Percentiles rank a stretch among this genome's conserved stretches.
Evolutionary conservation across 2,888 invertebrate species (phyloP).

Genomic region (Mongoloraphidia duomilia): DNA sequence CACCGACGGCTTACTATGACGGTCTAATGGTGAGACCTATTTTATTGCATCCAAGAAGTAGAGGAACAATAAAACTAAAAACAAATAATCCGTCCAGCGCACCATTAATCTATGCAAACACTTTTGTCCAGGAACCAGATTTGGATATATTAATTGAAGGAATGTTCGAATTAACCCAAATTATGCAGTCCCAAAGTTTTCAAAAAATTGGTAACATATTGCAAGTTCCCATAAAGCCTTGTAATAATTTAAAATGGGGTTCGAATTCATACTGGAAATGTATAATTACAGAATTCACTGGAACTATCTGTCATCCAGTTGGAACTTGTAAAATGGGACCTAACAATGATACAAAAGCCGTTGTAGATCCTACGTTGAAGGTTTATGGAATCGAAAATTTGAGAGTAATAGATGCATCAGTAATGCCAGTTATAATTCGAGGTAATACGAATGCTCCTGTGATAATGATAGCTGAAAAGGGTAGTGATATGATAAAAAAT

Average conservation of each 20-base stretch:
- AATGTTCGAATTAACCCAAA: not conserved
- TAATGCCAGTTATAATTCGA: not conserved
- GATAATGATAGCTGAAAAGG: not conserved
- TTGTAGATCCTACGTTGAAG: not conserved
- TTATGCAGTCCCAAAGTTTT: not conserved
- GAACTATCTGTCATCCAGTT: not conserved
- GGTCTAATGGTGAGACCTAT: not conserved
- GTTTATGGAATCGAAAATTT: not conserved
- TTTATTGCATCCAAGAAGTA: not conserved
- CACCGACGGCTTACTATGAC: not conserved
- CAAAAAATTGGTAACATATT: not conserved
- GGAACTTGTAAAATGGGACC: slow-evolving; percentile 1
- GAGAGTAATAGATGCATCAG: not conserved
- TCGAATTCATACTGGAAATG: not conserved
- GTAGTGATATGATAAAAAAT: not conserved
- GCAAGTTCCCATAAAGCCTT: not conserved
- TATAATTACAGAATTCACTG: not conserved
- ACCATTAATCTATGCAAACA: not conserved
- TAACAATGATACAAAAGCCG: not conserved
- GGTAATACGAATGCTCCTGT: not conserved
- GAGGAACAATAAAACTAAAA: not conserved
- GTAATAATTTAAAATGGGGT: not conserved
- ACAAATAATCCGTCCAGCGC: not conserved
- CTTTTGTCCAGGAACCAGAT: not conserved
- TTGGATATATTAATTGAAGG: not conserved